These are phyloP conservation scores for Drosophila rellima DNA, from an alignment of 2,888 invertebrate genomes.

Conservation along the genomic window DNA sequence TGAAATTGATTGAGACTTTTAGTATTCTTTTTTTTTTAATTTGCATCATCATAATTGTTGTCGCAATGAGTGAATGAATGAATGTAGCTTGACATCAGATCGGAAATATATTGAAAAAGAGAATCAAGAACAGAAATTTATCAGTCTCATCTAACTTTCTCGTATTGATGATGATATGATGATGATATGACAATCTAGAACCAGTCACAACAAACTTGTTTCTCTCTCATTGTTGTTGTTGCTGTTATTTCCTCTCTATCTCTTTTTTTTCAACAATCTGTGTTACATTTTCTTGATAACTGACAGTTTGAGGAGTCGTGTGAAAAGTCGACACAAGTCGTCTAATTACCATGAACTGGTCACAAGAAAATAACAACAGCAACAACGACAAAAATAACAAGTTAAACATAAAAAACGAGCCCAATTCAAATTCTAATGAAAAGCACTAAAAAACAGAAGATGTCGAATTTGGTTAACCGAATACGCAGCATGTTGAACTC, in stretches of 20 bases:
- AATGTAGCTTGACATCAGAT: constrained; percentile 27
- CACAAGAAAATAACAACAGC: constrained; percentile 24
- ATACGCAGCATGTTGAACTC: constrained; percentile 69
- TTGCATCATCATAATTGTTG: constrained; percentile 51
- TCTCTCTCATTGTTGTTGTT: constrained; percentile 23
- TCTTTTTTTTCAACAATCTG: constrained; percentile 13
- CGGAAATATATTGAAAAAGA: constrained; percentile 36
- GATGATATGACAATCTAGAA: constrained; percentile 51
- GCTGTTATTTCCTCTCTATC: constrained; percentile 16
- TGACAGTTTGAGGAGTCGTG: constrained; percentile 52
- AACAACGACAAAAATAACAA: constrained; percentile 17
- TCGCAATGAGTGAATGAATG: constrained; percentile 7
- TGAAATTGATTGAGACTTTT: constrained; percentile 57
- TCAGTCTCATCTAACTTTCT: constrained; percentile 53
- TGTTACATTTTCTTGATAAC: constrained; percentile 65
- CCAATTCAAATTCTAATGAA: constrained; percentile 38
- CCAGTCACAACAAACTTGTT: constrained; percentile 17
- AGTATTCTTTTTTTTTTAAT: constrained; percentile 38
- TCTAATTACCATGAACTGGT: constrained; percentile 75
- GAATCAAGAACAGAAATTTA: constrained; percentile 26
- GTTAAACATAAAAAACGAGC: constrained; percentile 20
- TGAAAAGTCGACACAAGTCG: constrained; percentile 59
- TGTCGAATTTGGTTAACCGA: constrained; percentile 68
- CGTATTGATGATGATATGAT: constrained; percentile 20
- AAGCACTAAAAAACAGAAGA: constrained; percentile 38